A percentile compares a stretch with the other conserved stretches of the same genome.
These are phyloP conservation scores for Toxotes chatareus DNA, from an alignment of 2,113 vertebrate species.

Conservation along the genomic window DNA sequence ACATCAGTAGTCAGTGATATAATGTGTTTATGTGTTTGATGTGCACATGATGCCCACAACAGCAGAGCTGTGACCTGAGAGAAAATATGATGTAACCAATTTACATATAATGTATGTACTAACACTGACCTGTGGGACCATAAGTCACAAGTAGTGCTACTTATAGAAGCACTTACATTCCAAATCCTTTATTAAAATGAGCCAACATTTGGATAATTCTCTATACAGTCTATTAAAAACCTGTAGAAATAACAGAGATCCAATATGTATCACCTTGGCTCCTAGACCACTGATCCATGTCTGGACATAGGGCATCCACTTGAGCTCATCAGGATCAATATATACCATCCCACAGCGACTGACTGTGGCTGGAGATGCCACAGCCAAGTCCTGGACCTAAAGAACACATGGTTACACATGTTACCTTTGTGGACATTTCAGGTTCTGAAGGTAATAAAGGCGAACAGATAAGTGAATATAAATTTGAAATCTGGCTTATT, in stretches of 20 bases:
- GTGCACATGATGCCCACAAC: neutral
- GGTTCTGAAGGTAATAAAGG: neutral
- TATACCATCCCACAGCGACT: constrained; percentile 94
- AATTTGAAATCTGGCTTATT: neutral
- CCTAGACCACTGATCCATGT: constrained; percentile 86
- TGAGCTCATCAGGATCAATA: constrained; percentile 90
- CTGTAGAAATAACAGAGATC: neutral
- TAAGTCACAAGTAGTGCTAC: neutral
- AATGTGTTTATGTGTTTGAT: neutral
- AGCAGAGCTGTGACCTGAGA: neutral
- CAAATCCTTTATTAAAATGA: neutral
- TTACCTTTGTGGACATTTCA: neutral
- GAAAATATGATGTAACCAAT: neutral
- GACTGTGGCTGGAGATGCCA: constrained; percentile 92
- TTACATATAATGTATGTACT: neutral
- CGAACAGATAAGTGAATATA: neutral
- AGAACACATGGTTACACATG: constrained; percentile 22
- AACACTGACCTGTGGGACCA: neutral
- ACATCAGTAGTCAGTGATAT: neutral
- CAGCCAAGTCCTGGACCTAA: constrained; percentile 89
- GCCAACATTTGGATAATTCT: neutral
- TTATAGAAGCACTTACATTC: neutral
- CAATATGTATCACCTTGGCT: constrained; percentile 75
- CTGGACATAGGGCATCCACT: constrained; percentile 91
- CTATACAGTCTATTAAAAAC: neutral